phyloP scores from a whole-genome alignment of 2,797 vertebrate genomes.

The Channallabes apus region DNA sequence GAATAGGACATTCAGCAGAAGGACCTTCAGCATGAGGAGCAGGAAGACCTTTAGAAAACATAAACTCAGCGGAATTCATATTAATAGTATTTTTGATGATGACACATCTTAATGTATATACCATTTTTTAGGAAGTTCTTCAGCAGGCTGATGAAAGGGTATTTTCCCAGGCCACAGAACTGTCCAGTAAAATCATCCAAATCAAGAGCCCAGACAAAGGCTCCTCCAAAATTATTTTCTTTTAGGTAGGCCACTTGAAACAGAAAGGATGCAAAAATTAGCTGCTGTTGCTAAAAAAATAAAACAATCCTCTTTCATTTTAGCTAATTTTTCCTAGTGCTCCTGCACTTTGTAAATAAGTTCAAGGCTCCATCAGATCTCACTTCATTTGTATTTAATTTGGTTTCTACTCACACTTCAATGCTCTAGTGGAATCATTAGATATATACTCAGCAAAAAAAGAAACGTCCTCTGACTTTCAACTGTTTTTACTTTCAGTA shows the following conservation, averaged over 20 bases:
- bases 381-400: background rate
- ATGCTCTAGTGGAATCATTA: background rate
- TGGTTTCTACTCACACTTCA: background rate
- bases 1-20: background rate
- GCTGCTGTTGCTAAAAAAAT: background rate
- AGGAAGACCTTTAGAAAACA: too few species aligned
- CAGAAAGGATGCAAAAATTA: background rate
- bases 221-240: constrained; percentile 69
- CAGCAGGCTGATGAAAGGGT: constrained; percentile 66
- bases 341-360: background rate
- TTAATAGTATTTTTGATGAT: too few species aligned
- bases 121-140: constrained; percentile 61
- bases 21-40: too few species aligned
- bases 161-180: constrained; percentile 69
- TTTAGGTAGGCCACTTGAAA: constrained; percentile 68
- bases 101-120: constrained; percentile 35
- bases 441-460: too few species aligned
- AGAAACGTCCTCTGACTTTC: too few species aligned
- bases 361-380: too few species aligned
- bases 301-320: background rate
- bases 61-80: background rate
- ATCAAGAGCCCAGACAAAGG: constrained; percentile 73
- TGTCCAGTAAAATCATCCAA: constrained; percentile 73
- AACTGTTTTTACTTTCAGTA: too few species aligned
- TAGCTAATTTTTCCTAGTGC: background rate